Evolutionary conservation across 2,888 invertebrate genomes (phyloP), one percentile per base, ranked within the genome.

Genomic region (Agrypnus murinus): DNA sequence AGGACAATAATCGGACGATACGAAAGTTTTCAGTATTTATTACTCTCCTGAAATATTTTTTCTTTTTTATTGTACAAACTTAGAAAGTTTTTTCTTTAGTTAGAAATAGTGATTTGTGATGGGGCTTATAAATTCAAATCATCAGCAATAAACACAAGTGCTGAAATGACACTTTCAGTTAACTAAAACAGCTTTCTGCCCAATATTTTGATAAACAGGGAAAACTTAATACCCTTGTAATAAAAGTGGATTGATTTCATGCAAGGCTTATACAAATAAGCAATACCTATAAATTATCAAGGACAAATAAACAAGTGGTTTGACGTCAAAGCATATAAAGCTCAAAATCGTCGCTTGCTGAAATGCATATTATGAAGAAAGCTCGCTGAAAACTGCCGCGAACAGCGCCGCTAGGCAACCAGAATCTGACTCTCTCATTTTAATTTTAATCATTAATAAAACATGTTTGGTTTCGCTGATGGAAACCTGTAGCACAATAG

Each of bases 291-390:
- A 43, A 43, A 58, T 40, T 55, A 15, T 40, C n/a, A 57, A 19
- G 43, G 9, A 55, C 40, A 48, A 50, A 63, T 63, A 63, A 63
- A 63, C 63, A 63, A 63, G 63, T 63, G 63, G 63, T 63, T 50
- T 63, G 63, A 63, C 63, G 63, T 63, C 63, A 63, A 36, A 63
- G 50, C 4, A 25, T 19, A 10, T 5, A 58, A 58, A 40, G 43
- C 31, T 58, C 17, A 2, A 34, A 34, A 17, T n/a, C 5, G 12
- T 55, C 12, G 25, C 58, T n/a, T 40, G 25, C 7, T 36, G 43
- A 25, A 43, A 36, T 43, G 12, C 3, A 17, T 7, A 31, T 36
- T 9, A 14, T 36, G 14, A 14, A 1, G 19, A 31, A 48, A 53
- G 53, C 53, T 53, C 53, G 1, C 43, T 14, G 15, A 43, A 43